These are phyloP conservation scores for Pelodiscus sinensis DNA, from an alignment of 2,113 vertebrate species.

Conservation along the genomic window DNA sequence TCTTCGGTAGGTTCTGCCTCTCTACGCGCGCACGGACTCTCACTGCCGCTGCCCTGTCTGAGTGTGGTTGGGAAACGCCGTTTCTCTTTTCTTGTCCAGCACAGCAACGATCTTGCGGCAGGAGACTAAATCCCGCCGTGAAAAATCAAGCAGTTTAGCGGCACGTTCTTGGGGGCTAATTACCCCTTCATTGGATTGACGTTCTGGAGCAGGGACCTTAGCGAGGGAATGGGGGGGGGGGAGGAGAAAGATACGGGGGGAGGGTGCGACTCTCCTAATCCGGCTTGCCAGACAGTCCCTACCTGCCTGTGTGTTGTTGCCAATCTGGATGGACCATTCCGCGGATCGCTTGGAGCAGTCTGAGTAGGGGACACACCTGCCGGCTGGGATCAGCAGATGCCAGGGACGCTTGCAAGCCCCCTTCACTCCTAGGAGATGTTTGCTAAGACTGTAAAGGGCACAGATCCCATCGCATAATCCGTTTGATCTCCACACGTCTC, in stretches of 20 bases:
- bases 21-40: not conserved
- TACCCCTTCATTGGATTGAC: not conserved
- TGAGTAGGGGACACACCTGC: not conserved
- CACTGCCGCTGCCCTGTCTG: not conserved
- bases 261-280: not conserved
- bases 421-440: not conserved
- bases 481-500: no score
- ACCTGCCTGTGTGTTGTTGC: no score
- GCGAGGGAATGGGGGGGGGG: not conserved
- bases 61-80: not conserved
- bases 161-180: not conserved
- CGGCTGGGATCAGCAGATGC: no score
- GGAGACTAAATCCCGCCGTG: not conserved
- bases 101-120: not conserved
- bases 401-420: not conserved
- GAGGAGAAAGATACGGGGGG: accelerated
- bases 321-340: not conserved
- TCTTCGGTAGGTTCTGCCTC: no score
- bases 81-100: not conserved
- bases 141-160: not conserved
- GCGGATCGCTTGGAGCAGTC: not conserved
- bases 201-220: not conserved
- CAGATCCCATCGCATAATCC: no score
- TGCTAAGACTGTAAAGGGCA: not conserved
- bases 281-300: no score